Percentiles rank a stretch among this genome's conserved stretches.
Evolutionary conservation across 2,797 vertebrate genomes (phyloP).

Genomic region (Tragelaphus eurycerus): DNA sequence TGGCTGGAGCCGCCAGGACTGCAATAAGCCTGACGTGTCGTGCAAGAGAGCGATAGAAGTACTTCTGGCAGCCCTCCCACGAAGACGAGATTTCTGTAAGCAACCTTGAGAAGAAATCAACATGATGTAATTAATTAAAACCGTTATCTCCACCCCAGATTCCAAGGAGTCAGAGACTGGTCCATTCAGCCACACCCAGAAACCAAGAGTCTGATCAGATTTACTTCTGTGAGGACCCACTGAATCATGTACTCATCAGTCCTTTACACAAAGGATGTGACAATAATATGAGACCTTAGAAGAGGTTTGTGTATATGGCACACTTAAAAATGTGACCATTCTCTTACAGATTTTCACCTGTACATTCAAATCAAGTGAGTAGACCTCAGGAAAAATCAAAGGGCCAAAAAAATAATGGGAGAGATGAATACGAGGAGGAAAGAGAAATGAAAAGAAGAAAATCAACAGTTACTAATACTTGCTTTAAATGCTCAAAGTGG

Average conservation of each 20-base stretch:
- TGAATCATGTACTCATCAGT: neutral
- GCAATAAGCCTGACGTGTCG: conserved; percentile 87
- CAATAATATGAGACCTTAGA: neutral
- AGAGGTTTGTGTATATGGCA: neutral
- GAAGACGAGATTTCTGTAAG: conserved; percentile 88
- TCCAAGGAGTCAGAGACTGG: neutral
- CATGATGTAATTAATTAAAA: conserved; percentile 19
- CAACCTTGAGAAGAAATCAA: conserved; percentile 84
- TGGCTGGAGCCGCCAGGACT: conserved; percentile 88
- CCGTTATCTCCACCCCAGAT: neutral
- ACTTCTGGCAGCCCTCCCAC: conserved; percentile 97
- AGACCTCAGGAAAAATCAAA: conserved; percentile 20
- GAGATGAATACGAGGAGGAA: neutral
- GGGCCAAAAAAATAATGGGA: neutral
- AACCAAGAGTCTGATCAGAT: neutral
- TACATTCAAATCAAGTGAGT: neutral
- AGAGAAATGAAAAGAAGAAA: neutral
- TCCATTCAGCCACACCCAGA: neutral
- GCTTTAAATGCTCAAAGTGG: neutral
- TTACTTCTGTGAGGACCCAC: neutral
- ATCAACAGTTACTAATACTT: neutral
- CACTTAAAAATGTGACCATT: neutral
- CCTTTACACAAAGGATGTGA: neutral
- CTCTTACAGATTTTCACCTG: neutral
- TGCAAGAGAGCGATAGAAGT: conserved; percentile 95